Base-by-base conservation (phyloP, 2,888 invertebrate genomes). In the Lycaena phlaeas region DNA sequence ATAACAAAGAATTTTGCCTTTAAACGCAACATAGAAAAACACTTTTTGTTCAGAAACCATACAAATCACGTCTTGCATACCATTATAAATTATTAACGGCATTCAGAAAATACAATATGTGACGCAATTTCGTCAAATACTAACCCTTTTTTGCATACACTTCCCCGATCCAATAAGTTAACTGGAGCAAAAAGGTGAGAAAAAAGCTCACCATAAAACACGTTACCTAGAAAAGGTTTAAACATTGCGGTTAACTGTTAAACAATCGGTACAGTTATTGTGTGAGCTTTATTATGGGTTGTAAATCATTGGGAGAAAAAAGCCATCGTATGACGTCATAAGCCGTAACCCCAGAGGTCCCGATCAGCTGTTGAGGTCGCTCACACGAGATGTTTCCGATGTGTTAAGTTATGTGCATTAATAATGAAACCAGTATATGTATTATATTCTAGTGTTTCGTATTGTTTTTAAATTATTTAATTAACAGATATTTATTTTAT, bases 221-320 rank as follows among this genome's bases (percentile, higher is more conserved):
- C 56, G 57, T 63, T 78, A 79, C 78, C 77, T 76, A 78, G 78
- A 82, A 81, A 72, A 77, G 79, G 76, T 78, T 79, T 71, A 71
- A 77, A 73, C 70, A 75, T 77, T 82, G 82, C 76, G 84, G 82
- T 82, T 79, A 75, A 74, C 73, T 70, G 79, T 81, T 73, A 69
- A 79, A 79, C 79, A 82, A 82, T 81, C 66, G 70, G 70, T 74
- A 78, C 82, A 72, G 81, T 82, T 82, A 81, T 78, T 74, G 77
- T 70, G 57, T 63, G 65, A 58, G 65, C 66, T 81, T 84, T 84
- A 82, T 72, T 75, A 59, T 50, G 48, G 64, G 76, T 52, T 69
- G 74, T 84, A 82, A 84, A 84, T 82, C 79, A 78, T 75, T 70
- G 61, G 62, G 65, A 64, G 72, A 72, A 74, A 75, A 77, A 81